Percentiles rank a stretch among this genome's conserved stretches.
Conservation (phyloP, 2,888 invertebrate species). For the Polydrusus cervinus region DNA sequence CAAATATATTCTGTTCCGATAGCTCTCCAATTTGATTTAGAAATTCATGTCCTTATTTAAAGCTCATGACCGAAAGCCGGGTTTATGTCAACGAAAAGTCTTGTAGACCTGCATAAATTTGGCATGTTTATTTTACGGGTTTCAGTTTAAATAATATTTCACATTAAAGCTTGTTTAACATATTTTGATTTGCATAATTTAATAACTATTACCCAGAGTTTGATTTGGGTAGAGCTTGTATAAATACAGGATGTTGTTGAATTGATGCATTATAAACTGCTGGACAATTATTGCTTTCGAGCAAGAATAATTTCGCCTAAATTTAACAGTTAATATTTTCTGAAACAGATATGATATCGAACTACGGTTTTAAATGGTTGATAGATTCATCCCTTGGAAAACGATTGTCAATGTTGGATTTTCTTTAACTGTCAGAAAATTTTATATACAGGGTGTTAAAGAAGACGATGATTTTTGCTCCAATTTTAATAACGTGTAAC, state of each 20-base stretch:
- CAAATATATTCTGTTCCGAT: not conserved
- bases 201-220: not conserved
- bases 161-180: slow-evolving; percentile 1
- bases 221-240: not conserved
- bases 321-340: too few species aligned
- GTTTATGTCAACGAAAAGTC: not conserved
- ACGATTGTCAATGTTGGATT: too few species aligned
- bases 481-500: too few species aligned
- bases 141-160: slow-evolving; percentile 25
- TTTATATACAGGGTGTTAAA: too few species aligned
- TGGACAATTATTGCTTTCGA: too few species aligned
- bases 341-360: too few species aligned
- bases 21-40: slow-evolving; percentile 6
- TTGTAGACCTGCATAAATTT: slow-evolving; percentile 28
- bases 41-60: slow-evolving; percentile 16
- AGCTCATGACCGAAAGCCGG: slow-evolving; percentile 1
- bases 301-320: too few species aligned
- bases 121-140: slow-evolving; percentile 29
- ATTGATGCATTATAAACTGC: too few species aligned
- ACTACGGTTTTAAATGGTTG: too few species aligned
- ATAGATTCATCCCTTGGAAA: too few species aligned
- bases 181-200: slow-evolving; percentile 3
- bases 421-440: too few species aligned
- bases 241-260: not conserved
- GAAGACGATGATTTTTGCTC: too few species aligned